Evolutionary conservation across 2,888 invertebrate species (phyloP), one percentile per base, ranked within the genome.

Genomic region (Volucella bombylans): DNA sequence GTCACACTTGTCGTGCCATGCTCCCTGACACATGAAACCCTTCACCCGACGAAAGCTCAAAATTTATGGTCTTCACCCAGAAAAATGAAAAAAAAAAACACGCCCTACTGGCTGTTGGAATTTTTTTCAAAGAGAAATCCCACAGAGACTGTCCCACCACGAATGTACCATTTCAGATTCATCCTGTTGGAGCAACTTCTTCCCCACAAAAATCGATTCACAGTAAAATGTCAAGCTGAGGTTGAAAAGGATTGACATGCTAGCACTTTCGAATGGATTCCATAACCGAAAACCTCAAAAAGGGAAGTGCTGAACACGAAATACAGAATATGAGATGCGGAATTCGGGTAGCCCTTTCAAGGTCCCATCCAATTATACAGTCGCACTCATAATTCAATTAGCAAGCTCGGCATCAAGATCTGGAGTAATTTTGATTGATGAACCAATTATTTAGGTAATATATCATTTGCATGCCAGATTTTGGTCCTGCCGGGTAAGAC

Each of bases 391-490:
- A 81, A 85, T 81, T 85, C 76, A 85, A 85, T 85, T 85, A 85
- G 85, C 52, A 47, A 67, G 76, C 39, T 61, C 65, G 67, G 74
- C 81, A 81, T 81, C 76, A 76, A 85, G 68, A 67, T 81, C 71
- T 55, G 68, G 85, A 87, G 88, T 90, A 90, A 91, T 91, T 91
- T 89, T 91, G 90, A 91, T 91, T 90, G 90, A 91, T 91, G 90
- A 87, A 87, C 87, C 88, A 89, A 90, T 91, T 90, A 90, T 90
- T 90, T 88, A 87, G 88, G 89, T 90, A 90, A 91, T 91, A 90
- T 90, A 90, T 90, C 89, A 90, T 90, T 90, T 90, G 90, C 89
- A 89, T 90, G 85, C 74, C 86, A 82, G 23, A 50, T 71, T 54
- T 38, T 39, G 43, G 18, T n/a, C 10, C 38, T 38, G 62, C 39